These are phyloP conservation scores for Sylvilagus floridanus DNA, from an alignment of 2,797 vertebrate species.

Conservation along the genomic window DNA sequence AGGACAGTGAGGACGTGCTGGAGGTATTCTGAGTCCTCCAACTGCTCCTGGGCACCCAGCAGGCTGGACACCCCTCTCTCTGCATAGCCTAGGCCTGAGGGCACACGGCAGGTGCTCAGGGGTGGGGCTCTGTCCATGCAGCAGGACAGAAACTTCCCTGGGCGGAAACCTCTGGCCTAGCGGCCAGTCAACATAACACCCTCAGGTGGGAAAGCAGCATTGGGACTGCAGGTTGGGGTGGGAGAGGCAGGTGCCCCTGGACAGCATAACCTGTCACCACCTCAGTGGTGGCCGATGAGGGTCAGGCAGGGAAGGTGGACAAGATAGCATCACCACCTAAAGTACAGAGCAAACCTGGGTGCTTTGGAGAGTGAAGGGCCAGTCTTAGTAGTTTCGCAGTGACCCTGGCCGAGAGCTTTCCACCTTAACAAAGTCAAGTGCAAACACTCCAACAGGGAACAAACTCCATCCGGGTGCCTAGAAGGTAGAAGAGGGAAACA, in stretches of 20 bases:
- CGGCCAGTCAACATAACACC: background rate
- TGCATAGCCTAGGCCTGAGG: background rate
- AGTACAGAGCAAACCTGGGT: background rate
- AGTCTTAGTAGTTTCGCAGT: background rate
- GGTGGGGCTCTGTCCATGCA: background rate
- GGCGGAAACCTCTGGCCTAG: background rate
- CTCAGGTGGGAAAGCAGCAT: background rate
- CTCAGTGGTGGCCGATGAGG: background rate
- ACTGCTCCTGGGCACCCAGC: background rate
- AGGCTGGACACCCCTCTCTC: background rate
- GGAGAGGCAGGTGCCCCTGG: background rate
- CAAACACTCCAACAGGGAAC: background rate
- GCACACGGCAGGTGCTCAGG: background rate
- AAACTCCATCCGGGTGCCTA: background rate
- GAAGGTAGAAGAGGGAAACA: background rate
- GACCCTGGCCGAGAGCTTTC: background rate
- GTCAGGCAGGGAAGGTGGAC: background rate
- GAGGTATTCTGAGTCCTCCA: background rate
- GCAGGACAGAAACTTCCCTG: background rate
- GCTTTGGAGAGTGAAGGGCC: background rate
- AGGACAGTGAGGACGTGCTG: background rate
- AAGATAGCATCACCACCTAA: background rate
- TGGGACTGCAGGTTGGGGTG: rapidly evolving
- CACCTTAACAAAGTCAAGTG: background rate
- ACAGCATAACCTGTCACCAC: background rate